Base-by-base conservation (phyloP, 1,140 invertebrate species). In the Andrena cerasifolii region DNA sequence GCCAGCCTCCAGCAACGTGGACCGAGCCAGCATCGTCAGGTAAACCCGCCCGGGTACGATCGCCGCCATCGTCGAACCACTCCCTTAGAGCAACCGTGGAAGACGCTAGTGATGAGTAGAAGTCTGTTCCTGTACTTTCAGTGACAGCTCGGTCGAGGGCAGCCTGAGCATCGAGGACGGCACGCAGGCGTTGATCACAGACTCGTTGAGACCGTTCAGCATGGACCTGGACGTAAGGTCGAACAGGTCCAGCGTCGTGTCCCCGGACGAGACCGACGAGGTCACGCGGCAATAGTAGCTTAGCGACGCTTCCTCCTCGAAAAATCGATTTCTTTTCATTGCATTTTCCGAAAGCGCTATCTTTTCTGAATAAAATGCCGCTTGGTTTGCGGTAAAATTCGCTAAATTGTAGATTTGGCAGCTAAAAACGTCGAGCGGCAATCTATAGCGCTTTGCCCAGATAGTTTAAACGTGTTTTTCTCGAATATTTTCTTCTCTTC, bases 171-270 rank as follows among this genome's bases (percentile, higher is more conserved):
- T 79, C 80, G 90, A 91, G 53, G 84, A 83, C 4, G 67, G 66
- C 28, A 84, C 84, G 5, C 89, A 90, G 58, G 71, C 82, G 54
- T 78, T 89, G 3, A 86, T 89, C 62, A 83, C 62, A 84, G 87
- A 31, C 81, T 89, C 49, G 21, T 87, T 87, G 78, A 91, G 89
- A 75, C 93, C 94, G 14, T 94, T 94, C 80, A 91, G 90, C 18
- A 94, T 93, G 91, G 94, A 94, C 81, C 87, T 94, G 51, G 93
- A 94, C 74, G 89, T 94, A 14, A 90, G 90, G 59, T 94, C 93
- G 74, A 94, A 94, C 78, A 87, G 93, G 56, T 94, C 94, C 82
- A 94, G 93, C 71, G 90, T 93, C 67, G 89, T 94, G 71, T 94
- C 93, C 33, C 94, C 94, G 86, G 94, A 92, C 53, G 91, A 93